Evolutionary conservation across 2,113 vertebrate genomes (phyloP).

Genomic region (Stomatorhinus ivindoensis): DNA sequence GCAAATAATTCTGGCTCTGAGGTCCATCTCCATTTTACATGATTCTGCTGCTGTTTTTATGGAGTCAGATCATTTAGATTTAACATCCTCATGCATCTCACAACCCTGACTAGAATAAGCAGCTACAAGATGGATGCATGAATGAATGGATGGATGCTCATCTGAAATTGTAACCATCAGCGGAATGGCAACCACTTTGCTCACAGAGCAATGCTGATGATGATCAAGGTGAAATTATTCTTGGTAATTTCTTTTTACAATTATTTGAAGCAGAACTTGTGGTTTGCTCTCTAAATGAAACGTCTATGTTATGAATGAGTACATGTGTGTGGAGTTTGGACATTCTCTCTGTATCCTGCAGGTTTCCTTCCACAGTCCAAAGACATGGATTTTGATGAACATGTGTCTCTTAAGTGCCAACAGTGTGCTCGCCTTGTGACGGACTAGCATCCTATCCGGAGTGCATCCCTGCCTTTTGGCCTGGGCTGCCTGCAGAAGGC

Average conservation of each 20-base stretch:
- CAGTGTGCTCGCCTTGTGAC: not conserved
- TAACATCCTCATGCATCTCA: not conserved
- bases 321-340: not conserved
- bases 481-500: not conserved
- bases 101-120: not conserved
- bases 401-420: not conserved
- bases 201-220: not conserved
- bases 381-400: not conserved
- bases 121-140: not conserved
- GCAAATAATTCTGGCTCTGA: not conserved
- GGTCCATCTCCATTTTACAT: slow-evolving; percentile 7
- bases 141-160: not conserved
- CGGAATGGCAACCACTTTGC: not conserved
- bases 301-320: not conserved
- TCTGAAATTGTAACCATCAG: not conserved
- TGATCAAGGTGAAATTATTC: not conserved
- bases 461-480: not conserved
- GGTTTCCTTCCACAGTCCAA: not conserved
- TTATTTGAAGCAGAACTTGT: not conserved
- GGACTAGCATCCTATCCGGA: not conserved
- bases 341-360: not conserved
- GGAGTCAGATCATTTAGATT: not conserved
- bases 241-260: not conserved
- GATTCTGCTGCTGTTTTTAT: not conserved
- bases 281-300: not conserved